A percentile compares a stretch with the other conserved stretches of the same genome.
phyloP scores from a whole-genome alignment of 2,888 invertebrate genomes.

The Sepioteuthis lessoniana region DNA sequence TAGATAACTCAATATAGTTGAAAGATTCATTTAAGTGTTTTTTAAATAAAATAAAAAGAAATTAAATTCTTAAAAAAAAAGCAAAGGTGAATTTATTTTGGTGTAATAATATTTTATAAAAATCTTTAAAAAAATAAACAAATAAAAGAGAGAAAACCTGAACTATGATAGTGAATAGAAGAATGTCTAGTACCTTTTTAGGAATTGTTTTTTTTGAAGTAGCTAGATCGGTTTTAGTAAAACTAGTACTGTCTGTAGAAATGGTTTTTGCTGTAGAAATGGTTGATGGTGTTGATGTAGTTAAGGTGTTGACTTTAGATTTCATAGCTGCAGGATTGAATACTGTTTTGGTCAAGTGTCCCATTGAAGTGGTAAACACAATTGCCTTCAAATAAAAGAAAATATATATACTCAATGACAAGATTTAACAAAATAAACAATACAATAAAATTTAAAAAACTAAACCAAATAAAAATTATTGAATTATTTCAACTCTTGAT shows the following conservation, averaged over 20 bases:
- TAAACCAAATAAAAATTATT: no score
- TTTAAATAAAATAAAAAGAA: no score
- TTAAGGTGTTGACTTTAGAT: constrained; percentile 55
- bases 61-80: no score
- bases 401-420: not conserved
- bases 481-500: no score
- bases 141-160: no score
- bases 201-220: constrained; percentile 83
- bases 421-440: not conserved
- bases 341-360: constrained; percentile 77
- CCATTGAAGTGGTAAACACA: constrained; percentile 70
- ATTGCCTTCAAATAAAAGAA: constrained; percentile 56
- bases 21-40: no score
- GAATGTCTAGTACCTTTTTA: constrained; percentile 77
- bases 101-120: no score
- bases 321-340: constrained; percentile 76
- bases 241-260: constrained; percentile 4
- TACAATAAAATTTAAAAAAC: no score
- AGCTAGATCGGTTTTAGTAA: not conserved
- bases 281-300: constrained; percentile 60
- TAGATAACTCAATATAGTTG: no score
- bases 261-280: constrained; percentile 55
- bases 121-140: not conserved
- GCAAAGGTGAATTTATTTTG: no score
- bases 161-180: not conserved